phyloP scores from a whole-genome alignment of 2,888 invertebrate genomes.

The Zygaena filipendulae region DNA sequence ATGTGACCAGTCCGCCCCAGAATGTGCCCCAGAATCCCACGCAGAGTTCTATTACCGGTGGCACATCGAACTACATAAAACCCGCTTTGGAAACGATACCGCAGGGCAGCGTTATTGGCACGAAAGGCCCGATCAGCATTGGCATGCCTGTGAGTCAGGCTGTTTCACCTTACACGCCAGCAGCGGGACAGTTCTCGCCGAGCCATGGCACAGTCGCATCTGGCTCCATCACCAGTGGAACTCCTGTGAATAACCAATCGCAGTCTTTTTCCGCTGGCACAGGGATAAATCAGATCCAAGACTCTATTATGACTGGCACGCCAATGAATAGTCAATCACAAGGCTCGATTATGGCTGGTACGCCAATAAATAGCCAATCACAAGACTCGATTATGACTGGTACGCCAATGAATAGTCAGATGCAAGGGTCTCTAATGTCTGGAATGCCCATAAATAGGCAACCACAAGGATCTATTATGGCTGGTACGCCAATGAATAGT shows the following conservation, averaged over 20 bases:
- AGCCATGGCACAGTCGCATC: slow-evolving; percentile 18
- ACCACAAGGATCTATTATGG: no score
- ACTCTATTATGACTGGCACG: slow-evolving; percentile 11
- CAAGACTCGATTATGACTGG: no score
- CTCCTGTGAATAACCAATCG: slow-evolving; percentile 10
- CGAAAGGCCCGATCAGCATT: slow-evolving; percentile 27
- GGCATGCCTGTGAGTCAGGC: slow-evolving; percentile 27
- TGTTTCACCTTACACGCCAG: slow-evolving; percentile 25
- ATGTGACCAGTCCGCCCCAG: slow-evolving; percentile 22
- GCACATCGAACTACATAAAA: slow-evolving; percentile 37
- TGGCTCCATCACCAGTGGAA: slow-evolving; percentile 19
- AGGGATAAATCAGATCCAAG: no score
- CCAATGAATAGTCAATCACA: no score
- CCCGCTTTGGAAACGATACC: slow-evolving; percentile 47
- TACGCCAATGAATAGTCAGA: no score
- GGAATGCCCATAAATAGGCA: no score
- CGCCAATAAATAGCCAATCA: no score
- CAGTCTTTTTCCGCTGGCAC: background rate
- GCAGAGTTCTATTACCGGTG: slow-evolving; percentile 27
- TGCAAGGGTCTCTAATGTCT: no score
- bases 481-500: no score
- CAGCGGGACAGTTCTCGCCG: slow-evolving; percentile 22
- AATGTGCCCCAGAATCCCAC: slow-evolving; percentile 29
- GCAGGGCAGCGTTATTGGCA: slow-evolving; percentile 41
- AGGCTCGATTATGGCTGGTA: no score